Conservation (phyloP, 2,797 vertebrate species). For the Vultur gryphus region DNA sequence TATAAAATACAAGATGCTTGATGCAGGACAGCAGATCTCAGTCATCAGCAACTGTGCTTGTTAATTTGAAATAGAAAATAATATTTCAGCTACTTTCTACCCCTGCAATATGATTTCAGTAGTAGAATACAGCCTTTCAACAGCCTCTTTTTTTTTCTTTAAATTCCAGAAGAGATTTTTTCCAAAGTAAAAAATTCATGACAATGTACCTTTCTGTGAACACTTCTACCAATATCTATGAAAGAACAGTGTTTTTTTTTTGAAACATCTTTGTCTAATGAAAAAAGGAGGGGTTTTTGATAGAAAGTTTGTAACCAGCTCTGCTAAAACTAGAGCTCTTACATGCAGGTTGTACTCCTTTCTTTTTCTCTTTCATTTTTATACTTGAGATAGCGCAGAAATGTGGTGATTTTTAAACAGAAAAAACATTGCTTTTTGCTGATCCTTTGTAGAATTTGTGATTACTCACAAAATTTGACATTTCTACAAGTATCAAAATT, state of each 20-base stretch:
- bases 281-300: rapidly evolving
- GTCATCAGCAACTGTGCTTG: neutral
- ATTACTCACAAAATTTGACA: neutral
- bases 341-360: neutral
- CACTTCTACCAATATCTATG: neutral
- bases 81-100: neutral
- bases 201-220: neutral
- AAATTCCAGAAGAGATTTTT: neutral
- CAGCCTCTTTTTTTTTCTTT: neutral
- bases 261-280: neutral
- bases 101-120: neutral
- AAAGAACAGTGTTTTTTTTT: neutral
- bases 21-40: neutral
- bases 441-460: neutral
- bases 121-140: neutral
- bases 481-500: neutral
- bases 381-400: neutral
- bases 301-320: neutral
- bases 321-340: neutral
- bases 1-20: neutral
- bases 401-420: neutral
- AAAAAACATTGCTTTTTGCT: neutral
- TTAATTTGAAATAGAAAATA: neutral
- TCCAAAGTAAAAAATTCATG: neutral
- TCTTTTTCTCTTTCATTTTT: neutral